Percentiles rank a stretch among this genome's conserved stretches.
Evolutionary conservation across 2,888 invertebrate species (phyloP).

Genomic region (Camptogramma bilineatum): DNA sequence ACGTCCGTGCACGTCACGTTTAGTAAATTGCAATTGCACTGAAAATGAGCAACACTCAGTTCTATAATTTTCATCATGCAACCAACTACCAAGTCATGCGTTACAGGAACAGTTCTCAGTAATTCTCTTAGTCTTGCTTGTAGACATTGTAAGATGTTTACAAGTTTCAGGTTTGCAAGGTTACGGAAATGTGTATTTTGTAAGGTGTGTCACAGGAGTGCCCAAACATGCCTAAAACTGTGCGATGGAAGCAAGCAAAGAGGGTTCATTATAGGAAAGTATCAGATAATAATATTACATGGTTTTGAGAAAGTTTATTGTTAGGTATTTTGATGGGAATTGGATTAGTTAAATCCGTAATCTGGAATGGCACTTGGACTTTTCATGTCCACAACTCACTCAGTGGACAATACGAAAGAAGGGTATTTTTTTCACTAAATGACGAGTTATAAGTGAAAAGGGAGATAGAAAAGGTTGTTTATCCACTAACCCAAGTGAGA

Average conservation of each 20-base stretch:
- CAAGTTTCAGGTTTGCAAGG: constrained; percentile 11
- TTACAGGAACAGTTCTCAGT: background rate
- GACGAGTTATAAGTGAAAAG: too few relatives aligned
- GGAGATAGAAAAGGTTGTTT: too few relatives aligned
- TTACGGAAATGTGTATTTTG: constrained; percentile 15
- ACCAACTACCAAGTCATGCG: background rate
- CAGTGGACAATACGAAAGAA: too few relatives aligned
- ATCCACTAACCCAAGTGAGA: too few relatives aligned
- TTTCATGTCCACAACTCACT: too few relatives aligned
- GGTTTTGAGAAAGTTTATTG: too few relatives aligned
- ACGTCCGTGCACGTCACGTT: background rate
- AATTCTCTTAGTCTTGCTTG: background rate
- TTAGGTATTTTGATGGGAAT: too few relatives aligned
- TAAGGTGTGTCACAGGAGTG: background rate
- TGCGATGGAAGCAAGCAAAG: constrained; percentile 10
- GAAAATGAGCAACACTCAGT: background rate
- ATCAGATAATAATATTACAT: too few relatives aligned
- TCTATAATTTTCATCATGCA: background rate
- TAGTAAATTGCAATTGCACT: background rate
- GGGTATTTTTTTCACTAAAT: too few relatives aligned
- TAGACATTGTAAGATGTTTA: constrained; percentile 1
- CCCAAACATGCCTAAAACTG: background rate
- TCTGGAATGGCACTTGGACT: too few relatives aligned
- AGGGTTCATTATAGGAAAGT: background rate
- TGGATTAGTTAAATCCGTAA: too few relatives aligned